Evolutionary conservation across 2,888 invertebrate species (phyloP), one percentile per base, ranked within the genome.

Genomic region (Limnephilus marmoratus): DNA sequence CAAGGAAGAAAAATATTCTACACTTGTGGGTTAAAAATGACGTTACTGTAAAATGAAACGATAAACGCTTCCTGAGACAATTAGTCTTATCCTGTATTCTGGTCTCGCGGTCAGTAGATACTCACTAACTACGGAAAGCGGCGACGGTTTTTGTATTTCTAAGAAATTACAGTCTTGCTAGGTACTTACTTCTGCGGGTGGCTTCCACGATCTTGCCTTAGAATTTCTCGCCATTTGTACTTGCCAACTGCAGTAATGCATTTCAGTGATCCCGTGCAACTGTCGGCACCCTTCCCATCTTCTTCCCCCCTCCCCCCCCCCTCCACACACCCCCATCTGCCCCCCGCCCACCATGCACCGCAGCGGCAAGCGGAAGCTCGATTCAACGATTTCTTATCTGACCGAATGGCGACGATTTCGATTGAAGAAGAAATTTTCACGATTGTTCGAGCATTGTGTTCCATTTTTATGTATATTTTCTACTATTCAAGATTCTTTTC

Each of bases 171-270:
- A 37, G 37, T 37, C 83, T 18, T 31, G 18, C 37, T 24, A 37
- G 34, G 83, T 18, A 83, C n/a, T 18, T 68, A 68, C 53, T 68
- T 24, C 53, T 18, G 53, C 18, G 53, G 53, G 53, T 68, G 53
- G 34, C 83, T 83, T 31, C 31, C 83, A 37, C 34, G 18, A 31
- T 85, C 11, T 85, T 85, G 85, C 85, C 13, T 85, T 41, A 45
- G 45, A 41, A 85, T 85, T 85, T 37, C 85, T 85, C 91, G 81
- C 81, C 91, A 87, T 91, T 91, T 91, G 86, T 91, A 87, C 86
- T 29, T 86, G 91, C 87, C 91, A 91, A 87, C 91, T 81, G 80
- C 91, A 91, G 91, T 81, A 91, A 91, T 91, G 91, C 91, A 91
- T 91, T 91, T 87, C 90, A 85, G 24, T 85, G 85, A 85, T 85